Base-by-base conservation (phyloP, 1,140 invertebrate genomes). In the Plutomurus gul region DNA sequence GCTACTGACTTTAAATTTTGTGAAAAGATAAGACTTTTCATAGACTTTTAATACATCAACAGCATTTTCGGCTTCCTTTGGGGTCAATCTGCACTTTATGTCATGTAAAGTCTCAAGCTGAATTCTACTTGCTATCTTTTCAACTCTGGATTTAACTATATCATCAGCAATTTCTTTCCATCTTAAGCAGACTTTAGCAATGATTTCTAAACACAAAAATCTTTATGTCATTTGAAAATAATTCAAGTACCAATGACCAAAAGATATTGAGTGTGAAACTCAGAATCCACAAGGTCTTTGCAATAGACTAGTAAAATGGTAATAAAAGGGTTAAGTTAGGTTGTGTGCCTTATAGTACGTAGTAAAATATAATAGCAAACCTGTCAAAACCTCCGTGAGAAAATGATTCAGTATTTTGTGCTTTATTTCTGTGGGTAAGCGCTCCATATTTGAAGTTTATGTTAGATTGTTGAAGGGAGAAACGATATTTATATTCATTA, bases 31-130 rank as follows among this genome's bases (percentile, higher is more conserved):
- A 1, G 56, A 40, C 13, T 71, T 71, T 74, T 78, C 77, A 78
- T 73, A 78, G 16, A 51, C 71, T 60, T 74, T 78, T 11, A 78
- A 74, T n/a, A 71, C 6, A 47, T 46, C 72, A 18, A 43, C 1
- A 1, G 30, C 0, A 18, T 65, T 65, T 16, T 65, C 56, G 20
- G 25, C 13, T 5, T 65, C 56, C 4, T 4, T n/a, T 3, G 56
- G 39, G 11, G 6, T 72, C 18, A 65, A 65, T 36, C 27, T 65
- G 25, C 56, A 65, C 8, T 65, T 65, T 18, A 65, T 65, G 16
- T 65, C 56, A 7, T 65, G 16, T 5, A 36, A 4, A 11, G 18
- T 72, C 40, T 72, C 70, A 0, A 1, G 22, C 25, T 43, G 36
- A 72, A 72, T 65, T 33, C n/a, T 5, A 7, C 11, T 56, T 65